Percentiles rank a stretch among this genome's conserved stretches.
Conservation (phyloP, 2,888 invertebrate species). For the Hydropsyche betteni region DNA sequence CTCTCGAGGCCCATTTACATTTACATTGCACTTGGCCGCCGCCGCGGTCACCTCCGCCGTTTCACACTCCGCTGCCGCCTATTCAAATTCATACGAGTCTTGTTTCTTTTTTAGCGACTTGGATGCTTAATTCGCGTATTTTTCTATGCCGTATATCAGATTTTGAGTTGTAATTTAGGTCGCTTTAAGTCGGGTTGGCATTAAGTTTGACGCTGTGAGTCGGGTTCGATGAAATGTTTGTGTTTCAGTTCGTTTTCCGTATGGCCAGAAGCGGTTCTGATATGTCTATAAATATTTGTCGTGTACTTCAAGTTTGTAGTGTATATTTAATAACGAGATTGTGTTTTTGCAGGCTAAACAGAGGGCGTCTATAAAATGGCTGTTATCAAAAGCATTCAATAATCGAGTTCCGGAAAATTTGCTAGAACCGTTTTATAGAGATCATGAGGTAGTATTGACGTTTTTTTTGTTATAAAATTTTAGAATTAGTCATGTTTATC, state of each 20-base stretch:
- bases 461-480: not conserved
- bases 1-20: not conserved
- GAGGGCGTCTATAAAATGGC: constrained; percentile 95
- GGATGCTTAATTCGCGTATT: not conserved
- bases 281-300: too few relatives aligned
- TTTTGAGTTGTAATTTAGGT: too few relatives aligned
- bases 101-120: not conserved
- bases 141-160: not conserved
- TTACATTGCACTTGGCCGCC: not conserved
- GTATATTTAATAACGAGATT: constrained; percentile 45
- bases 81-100: constrained; percentile 12
- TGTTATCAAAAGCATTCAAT: constrained; percentile 95
- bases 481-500: not conserved
- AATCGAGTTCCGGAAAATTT: constrained; percentile 93
- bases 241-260: too few relatives aligned
- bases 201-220: too few relatives aligned
- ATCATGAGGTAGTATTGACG: constrained; percentile 79
- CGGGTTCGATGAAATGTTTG: too few relatives aligned
- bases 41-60: constrained; percentile 1
- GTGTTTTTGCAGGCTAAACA: constrained; percentile 86
- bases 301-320: not conserved
- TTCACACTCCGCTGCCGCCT: constrained; percentile 23
- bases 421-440: constrained; percentile 92
- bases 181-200: too few relatives aligned
- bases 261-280: too few relatives aligned